Evolutionary conservation across 2,888 invertebrate genomes (phyloP), one percentile per base, ranked within the genome.

Genomic region (Peribatodes rhomboidaria): DNA sequence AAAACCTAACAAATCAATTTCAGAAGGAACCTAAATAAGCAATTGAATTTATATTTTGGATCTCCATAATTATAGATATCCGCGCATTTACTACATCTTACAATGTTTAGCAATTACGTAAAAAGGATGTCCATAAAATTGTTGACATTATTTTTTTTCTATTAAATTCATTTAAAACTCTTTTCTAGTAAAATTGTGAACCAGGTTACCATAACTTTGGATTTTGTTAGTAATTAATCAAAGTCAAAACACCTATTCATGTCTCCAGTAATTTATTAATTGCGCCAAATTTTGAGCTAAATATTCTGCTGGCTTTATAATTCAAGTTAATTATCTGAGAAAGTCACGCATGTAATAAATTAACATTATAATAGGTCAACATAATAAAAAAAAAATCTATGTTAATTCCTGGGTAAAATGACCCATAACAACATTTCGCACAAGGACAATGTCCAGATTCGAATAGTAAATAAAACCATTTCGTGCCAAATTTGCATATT

Each of bases 321-420:
- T 46, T 64, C 67, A 61, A 58, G 62, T 58, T 65, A 62, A 63
- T 69, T 68, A 69, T 69, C 64, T 65, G 55, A 39, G 39, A 18
- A 20, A 67, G 68, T 67, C 71, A 71, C 67, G 69, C 67, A 41
- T 58, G 44, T 46, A 14, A 50, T 42, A 59, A 42, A 59, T 59
- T 44, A n/a, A 35, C 33, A 13, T 50, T 10, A 53, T 22, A 14
- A 14, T 53, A 41, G 53, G 53, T 53, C 53, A 53, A 53, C 50
- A 35, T 20, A 35, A 50, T 50, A 35, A 50, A 50, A 50, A 50
- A n/a, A 35, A n/a, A n/a, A n/a, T n/a, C 35, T 50, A 8, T 50
- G 9, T 18, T 50, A 50, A 35, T 18, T 35, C 35, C 13, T 37
- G 13, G 11, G 10, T 37, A 13, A 20, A 20, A 16, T 20, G 35